Percentiles rank a stretch among this genome's conserved stretches.
Conservation (phyloP, 2,797 vertebrate genomes). For the Brotula barbata region DNA sequence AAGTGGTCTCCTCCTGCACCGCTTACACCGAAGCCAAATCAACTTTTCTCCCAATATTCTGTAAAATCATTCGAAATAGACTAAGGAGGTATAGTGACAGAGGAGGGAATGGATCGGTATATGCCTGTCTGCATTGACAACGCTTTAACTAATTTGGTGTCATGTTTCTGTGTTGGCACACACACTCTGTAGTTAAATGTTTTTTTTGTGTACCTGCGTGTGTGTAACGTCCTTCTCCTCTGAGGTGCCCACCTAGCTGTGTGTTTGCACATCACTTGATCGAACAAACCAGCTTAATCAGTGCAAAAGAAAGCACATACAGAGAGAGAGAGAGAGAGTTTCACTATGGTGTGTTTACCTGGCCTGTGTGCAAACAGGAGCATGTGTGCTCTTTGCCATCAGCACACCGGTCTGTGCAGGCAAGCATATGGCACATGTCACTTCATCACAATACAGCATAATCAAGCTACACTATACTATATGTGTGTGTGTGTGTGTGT, state of each 20-base stretch:
- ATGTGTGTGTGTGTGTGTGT: no score
- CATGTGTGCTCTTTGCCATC: conserved; percentile 23
- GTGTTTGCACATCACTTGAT: conserved; percentile 44
- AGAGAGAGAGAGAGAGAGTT: conserved; percentile 4
- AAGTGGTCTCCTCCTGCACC: no score
- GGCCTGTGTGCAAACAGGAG: conserved; percentile 50
- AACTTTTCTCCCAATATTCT: no score
- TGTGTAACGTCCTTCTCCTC: conserved; percentile 13
- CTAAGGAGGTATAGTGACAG: no score
- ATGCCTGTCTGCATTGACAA: no score
- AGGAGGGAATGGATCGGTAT: no score
- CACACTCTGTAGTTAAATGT: neutral
- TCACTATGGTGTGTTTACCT: conserved; percentile 34
- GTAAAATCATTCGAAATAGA: no score
- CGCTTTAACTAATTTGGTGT: no score
- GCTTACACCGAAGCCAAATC: no score
- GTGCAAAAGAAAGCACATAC: conserved; percentile 29
- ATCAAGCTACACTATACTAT: no score
- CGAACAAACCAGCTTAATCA: conserved; percentile 43
- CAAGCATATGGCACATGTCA: conserved; percentile 40
- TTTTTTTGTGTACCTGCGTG: conserved; percentile 15
- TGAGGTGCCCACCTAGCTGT: conserved; percentile 38
- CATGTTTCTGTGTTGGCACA: no score
- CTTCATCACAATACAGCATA: no score
- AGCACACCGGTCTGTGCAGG: conserved; percentile 25